Conservation (phyloP, 2,888 invertebrate species). For the Catocala sponsa region DNA sequence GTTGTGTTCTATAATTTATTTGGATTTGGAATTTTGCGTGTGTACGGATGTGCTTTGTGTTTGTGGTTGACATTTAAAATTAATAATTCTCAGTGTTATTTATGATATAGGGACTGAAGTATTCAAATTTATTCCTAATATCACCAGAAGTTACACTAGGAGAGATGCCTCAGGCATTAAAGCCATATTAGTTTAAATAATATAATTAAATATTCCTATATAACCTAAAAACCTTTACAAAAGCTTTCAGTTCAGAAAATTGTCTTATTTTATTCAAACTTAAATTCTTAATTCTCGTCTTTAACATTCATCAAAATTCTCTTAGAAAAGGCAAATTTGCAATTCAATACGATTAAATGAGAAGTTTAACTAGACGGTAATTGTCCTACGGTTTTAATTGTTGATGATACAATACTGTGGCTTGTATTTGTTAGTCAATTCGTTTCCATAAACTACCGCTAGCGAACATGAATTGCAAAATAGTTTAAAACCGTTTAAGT, state of each 20-base stretch:
- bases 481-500: too few relatives aligned
- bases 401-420: neutral
- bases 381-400: constrained; percentile 16
- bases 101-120: too few relatives aligned
- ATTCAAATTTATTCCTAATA: neutral
- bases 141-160: too few relatives aligned
- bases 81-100: too few relatives aligned
- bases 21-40: constrained; percentile 1
- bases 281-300: neutral
- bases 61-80: neutral
- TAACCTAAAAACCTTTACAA: too few relatives aligned
- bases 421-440: too few relatives aligned
- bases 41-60: neutral
- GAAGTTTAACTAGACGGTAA: constrained; percentile 31
- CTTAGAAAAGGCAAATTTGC: constrained; percentile 34
- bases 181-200: too few relatives aligned
- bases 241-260: too few relatives aligned
- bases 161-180: too few relatives aligned
- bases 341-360: constrained; percentile 40
- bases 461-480: too few relatives aligned
- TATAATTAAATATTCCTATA: too few relatives aligned
- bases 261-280: neutral
- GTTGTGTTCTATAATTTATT: constrained; percentile 18
- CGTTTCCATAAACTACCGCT: too few relatives aligned
- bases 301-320: constrained; percentile 30